Evolutionary conservation across 2,797 vertebrate genomes (phyloP), one percentile per base, ranked within the genome.

Genomic region (Tangara arthus): DNA sequence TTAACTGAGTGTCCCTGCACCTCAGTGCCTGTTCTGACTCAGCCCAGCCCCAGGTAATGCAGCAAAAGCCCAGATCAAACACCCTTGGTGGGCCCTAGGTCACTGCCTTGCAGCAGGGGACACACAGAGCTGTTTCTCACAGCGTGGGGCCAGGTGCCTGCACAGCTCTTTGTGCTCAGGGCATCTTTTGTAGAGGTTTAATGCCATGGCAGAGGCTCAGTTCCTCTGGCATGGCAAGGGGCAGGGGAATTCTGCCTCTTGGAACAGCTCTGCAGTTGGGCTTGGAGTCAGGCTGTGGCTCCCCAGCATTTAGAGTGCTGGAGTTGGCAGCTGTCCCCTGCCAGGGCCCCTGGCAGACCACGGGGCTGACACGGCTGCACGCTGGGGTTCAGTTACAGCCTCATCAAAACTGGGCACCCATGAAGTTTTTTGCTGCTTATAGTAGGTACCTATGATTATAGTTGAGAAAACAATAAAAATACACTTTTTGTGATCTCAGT

Each of bases 291-390:
- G 35, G 21, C 17, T 34, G 46, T 15, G 7, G 15, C 11, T 47
- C 12, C 27, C 49, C 8, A 39, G 39, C 26, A 13, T 37, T 78
- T 27, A 5, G 30, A 63, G n/a, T 23, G 16, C 27, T 5, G 1
- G 22, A 21, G 16, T 1, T 28, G 27, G 4, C 32, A 32, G 12
- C 7, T 47, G 16, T 19, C 8, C 9, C 8, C 26, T 47, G 13
- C 11, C 39, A 30, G 37, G n/a, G 14, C 34, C 35, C 1, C 1
- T 8, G 20, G 15, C 37, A 49, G 10, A 18, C 8, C 28, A 0
- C 1, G 1, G 24, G 60, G n/a, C 37, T 52, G 65, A 27, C 17
- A 7, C 3, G 20, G n/a, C 16, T 23, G 35, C 3, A 2, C 13
- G 3, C 3, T 53, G 15, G 5, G 20, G 56, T 61, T 15, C 39